Base-by-base conservation (phyloP, 2,888 invertebrate species). In the Drosophila neonasuta region DNA sequence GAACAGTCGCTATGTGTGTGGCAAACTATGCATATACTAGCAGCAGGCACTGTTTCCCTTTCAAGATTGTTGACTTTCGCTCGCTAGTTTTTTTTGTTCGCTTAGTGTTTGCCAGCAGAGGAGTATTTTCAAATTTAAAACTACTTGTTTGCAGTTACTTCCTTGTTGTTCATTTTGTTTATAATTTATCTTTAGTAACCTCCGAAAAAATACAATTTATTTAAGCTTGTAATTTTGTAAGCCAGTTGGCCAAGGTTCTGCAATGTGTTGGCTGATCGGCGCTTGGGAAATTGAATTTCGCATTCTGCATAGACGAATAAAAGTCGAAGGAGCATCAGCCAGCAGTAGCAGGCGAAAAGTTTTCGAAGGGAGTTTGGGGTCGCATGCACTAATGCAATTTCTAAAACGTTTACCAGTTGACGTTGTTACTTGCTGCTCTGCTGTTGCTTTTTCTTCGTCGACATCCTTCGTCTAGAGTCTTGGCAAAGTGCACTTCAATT, bases 331-430 rank as follows among this genome's bases (percentile, higher is more conserved):
- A 15, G 24, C 48, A 36, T 9, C n/a, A 39, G 17, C 34, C 8
- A 20, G 45, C 9, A 20, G 15, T 4, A 29, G 24, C 24, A 24
- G 4, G 6, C 4, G 24, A 24, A 24, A 24, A 24, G 24, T 24
- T 24, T 24, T 4, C 4, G 6, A 1, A 24, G 24, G n/a, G 46
- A 34, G 15, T n/a, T 10, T 9, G 11, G 11, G 41, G 3, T 24
- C 36, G 55, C 48, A n/a, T 24, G 42, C 10, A 48, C 24, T 58
- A 57, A 69, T 65, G 62, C 72, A 80, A 68, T 63, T 75, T 51
- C 34, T 44, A 52, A 64, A 52, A 46, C 39, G 42, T 57, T 71
- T 15, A 29, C 41, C 17, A n/a, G 17, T 20, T 20, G 36, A 36
- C 17, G 44, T 4, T 20, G 44, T 11, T 6, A n/a, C 11, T 20